phyloP scores from a whole-genome alignment of 2,888 invertebrate genomes.

The Pterostichus madidus region DNA sequence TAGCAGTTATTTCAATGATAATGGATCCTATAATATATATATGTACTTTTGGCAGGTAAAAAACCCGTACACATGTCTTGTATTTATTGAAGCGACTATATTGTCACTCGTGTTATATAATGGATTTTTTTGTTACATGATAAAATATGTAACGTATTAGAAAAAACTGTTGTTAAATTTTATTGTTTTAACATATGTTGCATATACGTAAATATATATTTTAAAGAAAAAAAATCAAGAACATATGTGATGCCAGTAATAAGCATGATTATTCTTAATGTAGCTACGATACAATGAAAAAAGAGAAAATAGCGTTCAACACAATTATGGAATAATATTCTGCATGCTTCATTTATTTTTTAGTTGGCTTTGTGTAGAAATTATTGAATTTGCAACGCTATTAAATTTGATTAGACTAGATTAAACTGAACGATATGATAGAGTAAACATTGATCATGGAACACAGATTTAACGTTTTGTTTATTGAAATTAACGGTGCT shows the following conservation, averaged over 20 bases:
- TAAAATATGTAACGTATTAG: conserved; percentile 11
- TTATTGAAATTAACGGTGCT: too few species aligned
- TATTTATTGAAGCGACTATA: conserved; percentile 44
- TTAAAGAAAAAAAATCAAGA: conserved; percentile 11
- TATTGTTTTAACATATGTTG: conserved; percentile 52
- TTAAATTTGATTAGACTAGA: too few species aligned
- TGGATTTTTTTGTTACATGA: conserved; percentile 10
- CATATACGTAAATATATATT: background rate
- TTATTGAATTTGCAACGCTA: too few species aligned
- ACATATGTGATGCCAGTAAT: conserved; percentile 12
- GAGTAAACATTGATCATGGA: too few species aligned
- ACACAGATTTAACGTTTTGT: too few species aligned
- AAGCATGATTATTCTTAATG: conserved; percentile 6
- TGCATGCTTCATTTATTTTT: too few species aligned
- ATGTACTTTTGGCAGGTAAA: conserved; percentile 63
- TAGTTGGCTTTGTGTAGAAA: too few species aligned
- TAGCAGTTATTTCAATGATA: conserved; percentile 53
- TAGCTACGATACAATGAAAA: background rate
- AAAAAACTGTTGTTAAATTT: conserved; percentile 7
- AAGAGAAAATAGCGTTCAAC: background rate
- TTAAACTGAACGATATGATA: too few species aligned
- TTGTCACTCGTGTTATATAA: conserved; percentile 48
- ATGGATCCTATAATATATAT: conserved; percentile 23
- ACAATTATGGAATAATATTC: too few species aligned
- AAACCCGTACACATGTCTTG: conserved; percentile 56